Evolutionary conservation across 2,797 vertebrate species (phyloP).

Genomic region (Lutjanus argentimaculatus): DNA sequence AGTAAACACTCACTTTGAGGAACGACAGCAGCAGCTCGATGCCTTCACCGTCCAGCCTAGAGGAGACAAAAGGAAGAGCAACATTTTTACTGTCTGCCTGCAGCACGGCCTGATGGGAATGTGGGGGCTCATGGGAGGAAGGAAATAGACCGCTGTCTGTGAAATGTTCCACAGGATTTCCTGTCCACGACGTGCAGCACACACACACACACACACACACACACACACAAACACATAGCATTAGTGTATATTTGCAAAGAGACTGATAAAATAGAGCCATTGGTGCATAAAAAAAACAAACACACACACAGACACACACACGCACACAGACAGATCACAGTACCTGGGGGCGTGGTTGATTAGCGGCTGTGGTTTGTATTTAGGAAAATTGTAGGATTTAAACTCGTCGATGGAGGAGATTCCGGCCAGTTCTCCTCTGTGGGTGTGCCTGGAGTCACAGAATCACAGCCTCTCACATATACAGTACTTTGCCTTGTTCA

Average conservation of each 20-base stretch:
- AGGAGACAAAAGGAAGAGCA: conserved; percentile 55
- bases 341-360: conserved; percentile 99
- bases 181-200: conserved; percentile 58
- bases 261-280: too few species aligned
- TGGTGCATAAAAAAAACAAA: not conserved
- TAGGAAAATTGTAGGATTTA: conserved; percentile 97
- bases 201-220: conserved; percentile 20
- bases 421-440: conserved; percentile 96
- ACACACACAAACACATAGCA: conserved; percentile 20
- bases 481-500: not conserved
- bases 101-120: conserved; percentile 59
- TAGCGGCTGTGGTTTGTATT: conserved; percentile 95
- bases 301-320: conserved; percentile 9
- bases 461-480: not conserved
- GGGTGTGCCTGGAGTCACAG: conserved; percentile 89
- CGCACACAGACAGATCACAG: not conserved
- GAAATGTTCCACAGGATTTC: conserved; percentile 84
- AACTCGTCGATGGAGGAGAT: conserved; percentile 97
- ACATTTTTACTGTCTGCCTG: conserved; percentile 49
- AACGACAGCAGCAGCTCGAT: conserved; percentile 96
- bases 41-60: conserved; percentile 95
- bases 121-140: conserved; percentile 76
- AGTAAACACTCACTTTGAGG: conserved; percentile 84
- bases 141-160: conserved; percentile 72
- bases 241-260: too few species aligned